phyloP scores from a whole-genome alignment of 2,113 vertebrate species.

The Mus musculus region GRCm39 chr4:58538001-58538500 shows the following conservation, averaged over 20 bases:
- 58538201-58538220: background rate
- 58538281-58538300: background rate
- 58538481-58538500: background rate
- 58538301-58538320: background rate
- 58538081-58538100: conserved; percentile 11
- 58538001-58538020: background rate
- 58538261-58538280: background rate
- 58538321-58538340: no score
- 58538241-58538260: background rate
- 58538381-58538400: background rate
- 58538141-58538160: background rate
- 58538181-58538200: background rate
- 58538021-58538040: conserved; percentile 47
- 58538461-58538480: background rate
- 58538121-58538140: background rate
- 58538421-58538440: background rate
- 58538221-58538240: background rate
- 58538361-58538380: background rate
- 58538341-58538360: background rate
- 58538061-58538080: conserved; percentile 13
- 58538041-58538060: conserved; percentile 28
- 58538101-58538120: background rate
- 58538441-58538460: background rate
- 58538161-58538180: background rate
- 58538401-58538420: accelerated